Evolutionary conservation across 2,797 vertebrate genomes (phyloP), one percentile per base, ranked within the genome.

Genomic region (Gymnopithys bicolor): DNA sequence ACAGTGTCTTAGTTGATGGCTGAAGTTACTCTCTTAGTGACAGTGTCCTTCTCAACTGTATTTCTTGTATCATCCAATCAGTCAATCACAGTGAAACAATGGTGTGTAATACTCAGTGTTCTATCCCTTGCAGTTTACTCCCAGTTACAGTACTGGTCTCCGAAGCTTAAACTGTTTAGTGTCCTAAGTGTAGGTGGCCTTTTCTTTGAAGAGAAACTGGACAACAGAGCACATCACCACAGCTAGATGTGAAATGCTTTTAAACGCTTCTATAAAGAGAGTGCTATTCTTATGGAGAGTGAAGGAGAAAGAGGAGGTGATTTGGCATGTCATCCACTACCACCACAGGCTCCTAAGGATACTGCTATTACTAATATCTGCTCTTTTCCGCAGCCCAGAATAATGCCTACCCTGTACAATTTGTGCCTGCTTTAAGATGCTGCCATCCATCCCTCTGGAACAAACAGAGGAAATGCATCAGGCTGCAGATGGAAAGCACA

Each of bases 391-490:
- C n/a, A 84, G 81, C 67, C 96, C 93, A 95, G 96, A 97, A 91
- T 19, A 95, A 94, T 97, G 96, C 96, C 97, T 95, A 97, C 96
- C 79, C 80, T 91, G 92, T 82, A 95, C 93, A 95, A 59, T 75
- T 49, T 86, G 93, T 93, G 93, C 78, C 95, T 96, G 76, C 35
- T 74, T 87, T 84, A 97, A 97, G 97, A 96, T 97, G 96, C 95
- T 98, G 95, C 97, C 97, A 97, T 97, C 97, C 97, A 97, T 97
- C 95, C 95, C 94, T 90, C 84, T 80, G 89, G 96, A 98, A 98
- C 98, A 98, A 98, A 98, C 95, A 98, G 90, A 97, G 98, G 98
- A 98, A 98, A 97, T 98, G 96, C 95, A 98, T 97, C 96, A 97
- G 93, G 86, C 94, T 83, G 92, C 95, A 96, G 97, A 97, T 94